Evolutionary conservation across 30 jellyfish, hydroid and myxozoan species (phyloP).

Genomic region (Turritopsis rubra): DNA sequence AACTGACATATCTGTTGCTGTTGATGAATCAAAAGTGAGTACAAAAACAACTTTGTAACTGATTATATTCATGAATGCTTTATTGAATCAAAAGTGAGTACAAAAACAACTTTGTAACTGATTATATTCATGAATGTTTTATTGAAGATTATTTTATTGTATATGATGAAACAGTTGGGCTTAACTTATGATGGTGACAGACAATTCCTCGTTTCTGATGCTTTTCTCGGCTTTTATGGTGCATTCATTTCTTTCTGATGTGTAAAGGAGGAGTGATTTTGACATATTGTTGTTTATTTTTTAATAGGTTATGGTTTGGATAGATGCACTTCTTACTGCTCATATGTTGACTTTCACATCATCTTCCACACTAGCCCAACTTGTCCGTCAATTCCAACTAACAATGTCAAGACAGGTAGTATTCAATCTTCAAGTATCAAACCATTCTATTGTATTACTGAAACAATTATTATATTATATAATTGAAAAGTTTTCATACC

Average conservation of each 20-base stretch:
- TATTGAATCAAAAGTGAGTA: not conserved
- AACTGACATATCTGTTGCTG: not conserved
- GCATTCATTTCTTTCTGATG: slow-evolving; percentile 1
- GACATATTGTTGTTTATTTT: not conserved
- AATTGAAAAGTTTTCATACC: too few species aligned
- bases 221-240: not conserved
- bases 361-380: slow-evolving; percentile 13
- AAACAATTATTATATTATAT: not conserved
- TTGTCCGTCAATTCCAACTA: not conserved
- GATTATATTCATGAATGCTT: not conserved
- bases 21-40: not conserved
- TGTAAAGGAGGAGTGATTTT: too few species aligned
- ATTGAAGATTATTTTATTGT: not conserved
- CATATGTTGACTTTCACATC: slow-evolving; percentile 16
- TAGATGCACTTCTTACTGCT: slow-evolving; percentile 25
- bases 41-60: not conserved
- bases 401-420: slow-evolving; percentile 24
- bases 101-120: not conserved
- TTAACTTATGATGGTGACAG: slow-evolving; percentile 12
- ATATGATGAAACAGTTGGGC: slow-evolving; percentile 19
- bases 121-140: not conserved
- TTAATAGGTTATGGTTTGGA: slow-evolving; percentile 22
- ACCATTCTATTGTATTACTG: not conserved
- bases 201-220: slow-evolving; percentile 51
- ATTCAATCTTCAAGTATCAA: not conserved